A percentile compares a stretch with the other conserved stretches of the same genome.
These are phyloP conservation scores for Zelostemma sp. DNA, from an alignment of 1,140 invertebrate species.

Conservation along the genomic window DNA sequence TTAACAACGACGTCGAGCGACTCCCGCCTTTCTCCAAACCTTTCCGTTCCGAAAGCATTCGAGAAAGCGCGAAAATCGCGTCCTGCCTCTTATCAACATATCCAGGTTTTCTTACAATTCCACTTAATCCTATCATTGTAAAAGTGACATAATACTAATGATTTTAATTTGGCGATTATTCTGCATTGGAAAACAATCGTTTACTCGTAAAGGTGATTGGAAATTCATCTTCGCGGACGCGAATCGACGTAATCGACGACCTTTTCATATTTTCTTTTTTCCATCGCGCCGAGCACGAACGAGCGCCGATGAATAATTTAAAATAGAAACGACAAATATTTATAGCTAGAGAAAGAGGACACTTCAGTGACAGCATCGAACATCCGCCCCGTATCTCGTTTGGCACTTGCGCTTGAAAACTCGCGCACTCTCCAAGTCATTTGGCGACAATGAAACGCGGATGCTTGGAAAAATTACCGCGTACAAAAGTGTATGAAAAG, in stretches of 20 bases:
- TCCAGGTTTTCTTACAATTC: constrained; percentile 29
- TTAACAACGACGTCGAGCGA: constrained; percentile 39
- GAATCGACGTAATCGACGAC: constrained; percentile 46
- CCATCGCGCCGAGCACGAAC: no score
- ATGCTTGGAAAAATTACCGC: no score
- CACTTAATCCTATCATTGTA: constrained; percentile 13
- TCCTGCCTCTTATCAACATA: constrained; percentile 12
- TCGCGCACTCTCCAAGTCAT: no score
- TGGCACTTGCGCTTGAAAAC: constrained; percentile 44
- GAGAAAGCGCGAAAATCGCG: no score
- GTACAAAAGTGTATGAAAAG: background rate
- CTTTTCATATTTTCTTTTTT: no score
- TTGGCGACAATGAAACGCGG: no score
- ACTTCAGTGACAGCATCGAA: constrained; percentile 49
- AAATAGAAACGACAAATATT: constrained; percentile 10
- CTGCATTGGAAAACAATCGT: constrained; percentile 1
- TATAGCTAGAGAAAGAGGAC: constrained; percentile 40
- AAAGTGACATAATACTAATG: constrained; percentile 44
- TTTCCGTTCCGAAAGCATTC: background rate
- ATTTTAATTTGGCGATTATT: constrained; percentile 21
- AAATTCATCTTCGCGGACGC: constrained; percentile 5
- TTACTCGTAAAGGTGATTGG: constrained; percentile 12
- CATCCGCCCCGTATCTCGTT: constrained; percentile 44
- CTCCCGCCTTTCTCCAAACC: constrained; percentile 16
- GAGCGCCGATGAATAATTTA: background rate